Base-by-base conservation (phyloP, 2,113 vertebrate species). In the Colius striatus region DNA sequence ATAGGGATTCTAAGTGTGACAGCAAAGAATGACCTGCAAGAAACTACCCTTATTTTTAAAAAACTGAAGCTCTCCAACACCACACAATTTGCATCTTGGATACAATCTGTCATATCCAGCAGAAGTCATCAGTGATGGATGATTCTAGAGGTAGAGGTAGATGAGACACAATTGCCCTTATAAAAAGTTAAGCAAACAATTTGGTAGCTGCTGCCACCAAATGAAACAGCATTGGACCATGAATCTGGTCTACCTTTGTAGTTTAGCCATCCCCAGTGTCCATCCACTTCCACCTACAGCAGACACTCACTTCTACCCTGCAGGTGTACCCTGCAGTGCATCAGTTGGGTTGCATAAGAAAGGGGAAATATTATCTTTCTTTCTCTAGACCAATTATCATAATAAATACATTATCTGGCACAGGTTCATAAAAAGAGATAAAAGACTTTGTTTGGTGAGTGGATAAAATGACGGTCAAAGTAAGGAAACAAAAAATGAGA, bases 341-440 rank as follows among this genome's bases (percentile, higher is more conserved):
- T 34, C 60, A 16, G 1, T 0, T 62, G 67, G 18, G 14, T 20
- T 58, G 55, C 10, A 27, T 0, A 1, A 61, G 54, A 43, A 32
- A 95, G 41, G 13, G 17, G n/a, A 90, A 65, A 78, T 58, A 16
- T 83, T 51, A 51, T 90, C 27, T 87, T 91, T 30, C 29, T 80
- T 94, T 47, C 83, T 87, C 66, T 58, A 6, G 41, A 72, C 53
- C 73, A 92, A 96, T 91, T 89, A 92, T 47, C 85, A 57, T 87
- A 86, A 93, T 88, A 96, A 86, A 94, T 74, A 93, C 51, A 54
- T 84, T 72, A 22, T 75, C 62, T 57, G 23, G 30, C 36, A 51
- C 13, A 66, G n/a, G n/a, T 61, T 90, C 41, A 43, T 90, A 72
- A 91, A 80, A 89, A 65, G 3, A 82, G 47, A 81, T 68, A 58